A percentile compares a stretch with the other conserved stretches of the same genome.
Evolutionary conservation across 2,113 vertebrate genomes (phyloP).

Genomic region (Aythya baeri): DNA sequence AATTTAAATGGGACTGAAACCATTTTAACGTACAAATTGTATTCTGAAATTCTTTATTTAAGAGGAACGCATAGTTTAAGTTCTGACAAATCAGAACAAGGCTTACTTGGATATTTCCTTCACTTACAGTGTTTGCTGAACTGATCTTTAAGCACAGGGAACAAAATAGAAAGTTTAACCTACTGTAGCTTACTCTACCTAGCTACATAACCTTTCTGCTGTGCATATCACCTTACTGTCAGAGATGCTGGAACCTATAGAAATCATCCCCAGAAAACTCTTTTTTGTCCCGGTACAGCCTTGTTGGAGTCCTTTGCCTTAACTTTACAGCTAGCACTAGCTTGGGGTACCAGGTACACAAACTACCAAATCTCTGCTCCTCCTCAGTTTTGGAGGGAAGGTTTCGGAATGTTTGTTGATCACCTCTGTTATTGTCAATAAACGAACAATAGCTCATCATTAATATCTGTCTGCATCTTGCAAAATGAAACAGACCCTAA

Average conservation of each 20-base stretch:
- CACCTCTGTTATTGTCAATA: not conserved
- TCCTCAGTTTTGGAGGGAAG: not conserved
- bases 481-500: not conserved
- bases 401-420: not conserved
- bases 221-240: not conserved
- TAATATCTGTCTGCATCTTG: not conserved
- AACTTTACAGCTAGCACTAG: not conserved
- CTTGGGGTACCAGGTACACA: not conserved
- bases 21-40: not conserved
- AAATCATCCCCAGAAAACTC: not conserved
- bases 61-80: not conserved
- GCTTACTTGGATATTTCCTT: not conserved
- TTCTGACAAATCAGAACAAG: not conserved
- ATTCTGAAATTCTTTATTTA: not conserved
- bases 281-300: not conserved
- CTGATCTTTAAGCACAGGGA: not conserved
- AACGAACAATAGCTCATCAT: not conserved
- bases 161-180: not conserved
- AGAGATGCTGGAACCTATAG: not conserved
- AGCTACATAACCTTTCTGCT: not conserved
- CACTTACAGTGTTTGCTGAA: not conserved
- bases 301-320: rapidly evolving
- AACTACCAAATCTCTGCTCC: not conserved
- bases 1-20: not conserved
- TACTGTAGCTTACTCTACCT: not conserved